Percentiles rank a stretch among this genome's conserved stretches.
These are phyloP conservation scores for Drosophila hamatofila DNA, from an alignment of 2,888 invertebrate genomes.

Conservation along the genomic window DNA sequence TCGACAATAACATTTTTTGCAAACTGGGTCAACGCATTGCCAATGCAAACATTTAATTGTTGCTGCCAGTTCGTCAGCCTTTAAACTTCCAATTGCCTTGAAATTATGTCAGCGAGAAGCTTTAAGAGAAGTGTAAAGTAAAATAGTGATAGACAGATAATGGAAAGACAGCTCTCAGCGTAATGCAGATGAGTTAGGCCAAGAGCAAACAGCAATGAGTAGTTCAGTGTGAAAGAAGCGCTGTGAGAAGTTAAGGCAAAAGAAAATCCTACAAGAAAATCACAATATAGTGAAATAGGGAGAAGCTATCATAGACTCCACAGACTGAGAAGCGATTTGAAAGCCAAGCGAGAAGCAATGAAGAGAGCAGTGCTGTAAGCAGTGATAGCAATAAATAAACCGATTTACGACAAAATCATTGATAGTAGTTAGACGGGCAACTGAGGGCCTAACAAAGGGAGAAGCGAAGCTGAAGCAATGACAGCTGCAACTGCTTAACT, in stretches of 20 bases:
- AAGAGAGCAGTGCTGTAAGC: not conserved
- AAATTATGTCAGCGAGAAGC: conserved; percentile 4
- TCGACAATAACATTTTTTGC: conserved; percentile 35
- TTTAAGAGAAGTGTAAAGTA: not conserved
- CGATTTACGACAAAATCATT: not conserved
- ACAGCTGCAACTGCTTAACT: not conserved
- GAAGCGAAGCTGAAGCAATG: not conserved
- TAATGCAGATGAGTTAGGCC: too few species aligned
- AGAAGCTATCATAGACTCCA: not conserved
- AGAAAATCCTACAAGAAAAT: not conserved
- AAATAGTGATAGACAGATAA: not conserved
- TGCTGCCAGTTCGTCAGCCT: not conserved
- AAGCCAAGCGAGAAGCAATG: not conserved
- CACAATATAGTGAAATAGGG: not conserved
- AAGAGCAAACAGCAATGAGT: too few species aligned
- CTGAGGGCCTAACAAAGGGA: not conserved
- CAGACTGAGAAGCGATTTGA: not conserved
- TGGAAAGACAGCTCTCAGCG: too few species aligned
- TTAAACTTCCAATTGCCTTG: conserved; percentile 14
- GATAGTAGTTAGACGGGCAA: not conserved
- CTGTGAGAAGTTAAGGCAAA: not conserved
- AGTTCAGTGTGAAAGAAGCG: not conserved
- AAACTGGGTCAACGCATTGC: conserved; percentile 75
- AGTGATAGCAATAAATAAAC: not conserved
- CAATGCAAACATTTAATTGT: conserved; percentile 40